A percentile compares a stretch with the other conserved stretches of the same genome.
Evolutionary conservation across 2,797 vertebrate species (phyloP).

Genomic region (Nyctalus aviator): DNA sequence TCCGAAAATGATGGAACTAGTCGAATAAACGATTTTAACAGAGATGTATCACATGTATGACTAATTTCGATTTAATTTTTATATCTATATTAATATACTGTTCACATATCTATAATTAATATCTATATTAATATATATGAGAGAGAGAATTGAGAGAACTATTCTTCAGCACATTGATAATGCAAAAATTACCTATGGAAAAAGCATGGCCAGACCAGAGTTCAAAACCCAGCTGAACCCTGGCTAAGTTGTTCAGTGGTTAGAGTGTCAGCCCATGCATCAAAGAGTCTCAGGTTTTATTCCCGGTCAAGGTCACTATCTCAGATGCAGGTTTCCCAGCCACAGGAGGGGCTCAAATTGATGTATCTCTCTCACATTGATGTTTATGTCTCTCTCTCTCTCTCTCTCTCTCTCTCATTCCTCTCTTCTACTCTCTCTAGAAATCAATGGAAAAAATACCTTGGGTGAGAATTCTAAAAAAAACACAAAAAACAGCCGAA

Average conservation of each 20-base stretch:
- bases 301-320: neutral
- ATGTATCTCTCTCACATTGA: neutral
- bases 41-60: slow-evolving; percentile 32
- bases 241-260: neutral
- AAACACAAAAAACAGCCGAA: too few relatives aligned
- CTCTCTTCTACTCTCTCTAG: neutral
- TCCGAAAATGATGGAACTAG: neutral
- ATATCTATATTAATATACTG: neutral
- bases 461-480: too few relatives aligned
- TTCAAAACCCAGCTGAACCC: slow-evolving; percentile 9
- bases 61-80: neutral
- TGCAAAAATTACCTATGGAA: slow-evolving; percentile 45
- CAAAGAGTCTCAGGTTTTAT: neutral
- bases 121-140: neutral
- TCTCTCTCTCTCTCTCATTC: neutral
- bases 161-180: slow-evolving; percentile 22
- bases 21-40: neutral
- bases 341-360: neutral
- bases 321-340: neutral
- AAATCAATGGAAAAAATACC: neutral
- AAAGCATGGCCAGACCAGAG: slow-evolving; percentile 4
- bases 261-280: neutral
- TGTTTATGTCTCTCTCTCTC: neutral
- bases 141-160: neutral
- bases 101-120: neutral